Evolutionary conservation across 2,888 invertebrate genomes (phyloP).

Genomic region (Cantharis rufa): DNA sequence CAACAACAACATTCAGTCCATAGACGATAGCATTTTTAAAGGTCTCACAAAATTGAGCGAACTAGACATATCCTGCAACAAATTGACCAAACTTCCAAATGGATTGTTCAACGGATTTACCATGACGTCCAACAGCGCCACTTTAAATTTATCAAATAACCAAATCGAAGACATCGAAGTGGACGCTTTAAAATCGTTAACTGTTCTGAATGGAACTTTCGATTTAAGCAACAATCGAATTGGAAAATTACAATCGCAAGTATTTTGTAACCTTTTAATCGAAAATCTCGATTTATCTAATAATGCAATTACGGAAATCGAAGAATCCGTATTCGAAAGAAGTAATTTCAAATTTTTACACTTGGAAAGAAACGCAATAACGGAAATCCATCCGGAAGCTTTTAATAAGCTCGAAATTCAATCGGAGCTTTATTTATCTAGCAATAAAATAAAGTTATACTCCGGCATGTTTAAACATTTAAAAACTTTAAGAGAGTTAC

Average conservation of each 20-base stretch:
- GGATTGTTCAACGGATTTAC: conserved; percentile 13
- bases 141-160: conserved; percentile 20
- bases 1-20: conserved; percentile 21
- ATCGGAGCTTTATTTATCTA: conserved; percentile 7
- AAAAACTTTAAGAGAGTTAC: conserved; percentile 9
- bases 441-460: conserved; percentile 10
- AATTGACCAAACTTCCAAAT: conserved; percentile 2
- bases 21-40: conserved; percentile 7
- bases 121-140: conserved; percentile 12
- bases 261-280: conserved; percentile 11
- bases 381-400: conserved; percentile 9
- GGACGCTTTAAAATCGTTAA: conserved; percentile 14
- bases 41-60: conserved; percentile 15
- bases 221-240: conserved; percentile 22
- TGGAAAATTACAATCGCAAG: neutral
- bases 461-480: conserved; percentile 7
- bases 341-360: conserved; percentile 21
- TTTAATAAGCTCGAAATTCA: conserved; percentile 18
- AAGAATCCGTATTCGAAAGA: conserved; percentile 8
- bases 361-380: conserved; percentile 14
- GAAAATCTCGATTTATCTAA: conserved; percentile 21
- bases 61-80: conserved; percentile 18
- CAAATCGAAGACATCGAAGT: conserved; percentile 9
- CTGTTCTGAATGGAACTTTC: conserved; percentile 14
- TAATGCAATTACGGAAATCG: conserved; percentile 8